phyloP scores from a whole-genome alignment of 2,888 invertebrate genomes.

The Drosophila antonietae region DNA sequence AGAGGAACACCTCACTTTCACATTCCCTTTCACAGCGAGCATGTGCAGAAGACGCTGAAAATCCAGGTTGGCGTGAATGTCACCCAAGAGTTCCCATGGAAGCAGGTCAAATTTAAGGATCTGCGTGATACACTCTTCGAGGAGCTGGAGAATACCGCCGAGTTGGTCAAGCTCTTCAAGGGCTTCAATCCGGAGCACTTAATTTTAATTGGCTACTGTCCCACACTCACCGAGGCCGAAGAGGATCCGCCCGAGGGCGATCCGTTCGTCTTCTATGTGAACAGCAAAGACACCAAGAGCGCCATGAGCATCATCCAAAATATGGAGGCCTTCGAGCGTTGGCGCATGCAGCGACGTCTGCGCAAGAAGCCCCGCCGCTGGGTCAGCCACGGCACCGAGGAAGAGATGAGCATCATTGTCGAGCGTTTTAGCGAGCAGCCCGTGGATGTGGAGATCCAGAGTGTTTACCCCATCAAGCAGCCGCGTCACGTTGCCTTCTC shows the following conservation, averaged over 20 bases:
- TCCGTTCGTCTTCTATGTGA: constrained; percentile 89
- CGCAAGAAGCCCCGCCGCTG: constrained; percentile 86
- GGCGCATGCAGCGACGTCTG: constrained; percentile 86
- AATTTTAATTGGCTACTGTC: constrained; percentile 88
- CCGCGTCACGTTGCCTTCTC: constrained; percentile 85
- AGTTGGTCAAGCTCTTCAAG: constrained; percentile 84
- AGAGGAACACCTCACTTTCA: neutral
- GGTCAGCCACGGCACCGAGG: constrained; percentile 88
- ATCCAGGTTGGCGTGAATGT: constrained; percentile 89
- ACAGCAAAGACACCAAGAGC: constrained; percentile 83
- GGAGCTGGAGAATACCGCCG: constrained; percentile 85
- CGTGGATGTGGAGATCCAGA: constrained; percentile 89
- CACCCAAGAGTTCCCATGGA: constrained; percentile 91
- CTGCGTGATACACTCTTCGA: constrained; percentile 87
- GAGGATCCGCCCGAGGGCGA: constrained; percentile 87
- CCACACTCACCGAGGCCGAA: constrained; percentile 86
- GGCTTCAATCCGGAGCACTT: constrained; percentile 84
- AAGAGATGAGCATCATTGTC: constrained; percentile 86
- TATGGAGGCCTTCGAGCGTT: constrained; percentile 85
- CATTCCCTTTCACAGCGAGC: constrained; percentile 30
- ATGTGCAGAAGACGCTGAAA: constrained; percentile 85
- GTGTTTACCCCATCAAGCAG: constrained; percentile 86
- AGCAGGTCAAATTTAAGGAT: constrained; percentile 87
- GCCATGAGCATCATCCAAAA: constrained; percentile 86
- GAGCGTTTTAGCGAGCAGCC: constrained; percentile 86